These are phyloP conservation scores for Saguinus midas DNA, from an alignment of 2,113 vertebrate species.

Conservation along the genomic window DNA sequence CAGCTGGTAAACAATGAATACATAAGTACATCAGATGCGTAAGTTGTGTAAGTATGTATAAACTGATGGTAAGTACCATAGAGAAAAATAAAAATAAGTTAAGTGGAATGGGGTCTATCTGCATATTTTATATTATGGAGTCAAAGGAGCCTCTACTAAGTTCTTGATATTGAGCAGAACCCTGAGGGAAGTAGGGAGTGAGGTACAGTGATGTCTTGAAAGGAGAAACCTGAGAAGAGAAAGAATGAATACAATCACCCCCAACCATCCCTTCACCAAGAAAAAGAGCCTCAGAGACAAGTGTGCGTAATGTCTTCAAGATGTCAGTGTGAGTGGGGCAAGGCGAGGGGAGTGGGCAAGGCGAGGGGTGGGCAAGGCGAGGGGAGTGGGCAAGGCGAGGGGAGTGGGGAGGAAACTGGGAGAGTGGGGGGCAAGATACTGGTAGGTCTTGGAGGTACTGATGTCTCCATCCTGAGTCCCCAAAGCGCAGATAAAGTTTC, in stretches of 20 bases:
- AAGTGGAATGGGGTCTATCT: neutral
- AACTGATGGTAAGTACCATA: neutral
- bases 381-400: neutral
- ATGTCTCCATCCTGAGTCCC: neutral
- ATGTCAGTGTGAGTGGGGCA: neutral
- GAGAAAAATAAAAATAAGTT: neutral
- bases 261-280: no score
- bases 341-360: neutral
- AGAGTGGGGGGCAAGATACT: accelerated
- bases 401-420: neutral
- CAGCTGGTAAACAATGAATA: neutral
- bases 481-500: neutral
- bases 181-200: neutral
- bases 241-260: no score
- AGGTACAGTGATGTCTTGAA: neutral
- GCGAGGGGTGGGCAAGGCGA: neutral
- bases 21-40: neutral
- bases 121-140: neutral
- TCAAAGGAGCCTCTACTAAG: neutral
- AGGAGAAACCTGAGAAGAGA: neutral
- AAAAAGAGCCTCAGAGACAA: neutral
- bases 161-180: neutral
- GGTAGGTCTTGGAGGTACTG: neutral
- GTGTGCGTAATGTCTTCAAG: neutral
- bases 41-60: neutral